Percentiles rank a stretch among this genome's conserved stretches.
These are phyloP conservation scores for Piaya cayana DNA, from an alignment of 2,113 vertebrate genomes.

Conservation along the genomic window DNA sequence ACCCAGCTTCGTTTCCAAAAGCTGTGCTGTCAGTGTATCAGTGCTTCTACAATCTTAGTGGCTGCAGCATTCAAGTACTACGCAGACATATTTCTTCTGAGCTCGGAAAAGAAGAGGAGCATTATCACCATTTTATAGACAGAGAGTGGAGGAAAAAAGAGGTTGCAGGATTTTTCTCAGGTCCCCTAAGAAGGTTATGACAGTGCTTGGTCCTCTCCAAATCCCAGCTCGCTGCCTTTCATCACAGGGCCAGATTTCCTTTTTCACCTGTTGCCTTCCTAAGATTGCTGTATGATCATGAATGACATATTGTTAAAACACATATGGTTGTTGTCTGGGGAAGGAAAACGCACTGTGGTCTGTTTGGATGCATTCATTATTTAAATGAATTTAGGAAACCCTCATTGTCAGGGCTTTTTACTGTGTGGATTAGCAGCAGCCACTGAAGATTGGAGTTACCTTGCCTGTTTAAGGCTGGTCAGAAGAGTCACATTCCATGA, in stretches of 20 bases:
- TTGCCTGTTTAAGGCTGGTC: background rate
- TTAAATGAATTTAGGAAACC: background rate
- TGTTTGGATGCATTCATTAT: background rate
- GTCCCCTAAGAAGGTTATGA: background rate
- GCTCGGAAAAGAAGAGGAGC: background rate
- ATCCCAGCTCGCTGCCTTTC: background rate
- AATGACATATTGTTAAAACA: background rate
- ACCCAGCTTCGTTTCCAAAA: background rate
- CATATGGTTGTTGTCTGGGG: background rate
- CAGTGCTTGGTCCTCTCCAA: background rate
- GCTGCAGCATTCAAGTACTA: background rate
- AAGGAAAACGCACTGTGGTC: fast-evolving
- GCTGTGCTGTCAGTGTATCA: background rate
- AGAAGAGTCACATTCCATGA: slow-evolving; percentile 23
- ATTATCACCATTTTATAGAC: background rate
- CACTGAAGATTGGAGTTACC: background rate
- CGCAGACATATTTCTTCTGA: background rate
- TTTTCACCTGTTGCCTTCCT: background rate
- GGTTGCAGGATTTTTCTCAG: background rate
- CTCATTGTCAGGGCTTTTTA: background rate
- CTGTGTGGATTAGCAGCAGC: background rate
- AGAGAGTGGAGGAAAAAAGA: background rate
- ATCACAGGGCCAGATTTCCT: background rate
- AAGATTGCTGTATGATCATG: background rate
- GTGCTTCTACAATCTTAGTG: background rate